Evolutionary conservation across 2,113 vertebrate species (phyloP).

Genomic region (Dipodomys ordii): DNA sequence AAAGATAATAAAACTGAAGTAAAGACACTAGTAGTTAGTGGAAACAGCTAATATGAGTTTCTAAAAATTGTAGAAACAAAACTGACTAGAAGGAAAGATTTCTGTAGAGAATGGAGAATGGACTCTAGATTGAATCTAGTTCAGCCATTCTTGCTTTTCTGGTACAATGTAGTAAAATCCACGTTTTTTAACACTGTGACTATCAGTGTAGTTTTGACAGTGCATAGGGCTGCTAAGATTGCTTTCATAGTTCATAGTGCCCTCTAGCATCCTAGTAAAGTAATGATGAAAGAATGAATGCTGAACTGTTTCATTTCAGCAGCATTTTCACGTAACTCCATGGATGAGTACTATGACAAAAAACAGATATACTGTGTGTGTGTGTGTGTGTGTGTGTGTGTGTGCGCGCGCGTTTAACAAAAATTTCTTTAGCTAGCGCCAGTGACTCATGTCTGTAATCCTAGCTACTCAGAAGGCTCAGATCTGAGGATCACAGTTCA

Average conservation of each 20-base stretch:
- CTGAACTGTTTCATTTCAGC: not conserved
- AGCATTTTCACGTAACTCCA: not conserved
- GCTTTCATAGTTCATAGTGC: not conserved
- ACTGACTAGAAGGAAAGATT: constrained; percentile 15
- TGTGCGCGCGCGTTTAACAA: not conserved
- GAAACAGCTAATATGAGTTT: not conserved
- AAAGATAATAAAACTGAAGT: not conserved
- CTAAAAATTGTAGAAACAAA: not conserved
- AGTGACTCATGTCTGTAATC: too few species aligned
- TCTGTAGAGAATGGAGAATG: not conserved
- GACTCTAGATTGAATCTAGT: not conserved
- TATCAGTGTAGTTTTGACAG: not conserved
- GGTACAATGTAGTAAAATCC: not conserved
- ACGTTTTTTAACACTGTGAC: not conserved
- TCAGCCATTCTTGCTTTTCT: constrained; percentile 1
- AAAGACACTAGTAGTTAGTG: not conserved
- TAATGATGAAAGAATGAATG: not conserved
- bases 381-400: not conserved
- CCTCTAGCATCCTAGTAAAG: not conserved
- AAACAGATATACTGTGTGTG: not conserved
- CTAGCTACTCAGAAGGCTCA: too few species aligned
- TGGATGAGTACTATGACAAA: not conserved
- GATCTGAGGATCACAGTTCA: too few species aligned
- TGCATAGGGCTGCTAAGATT: not conserved
- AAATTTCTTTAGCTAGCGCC: too few species aligned